Conservation (phyloP, 2,797 vertebrate species). For the Halcyon smyrnensis region DNA sequence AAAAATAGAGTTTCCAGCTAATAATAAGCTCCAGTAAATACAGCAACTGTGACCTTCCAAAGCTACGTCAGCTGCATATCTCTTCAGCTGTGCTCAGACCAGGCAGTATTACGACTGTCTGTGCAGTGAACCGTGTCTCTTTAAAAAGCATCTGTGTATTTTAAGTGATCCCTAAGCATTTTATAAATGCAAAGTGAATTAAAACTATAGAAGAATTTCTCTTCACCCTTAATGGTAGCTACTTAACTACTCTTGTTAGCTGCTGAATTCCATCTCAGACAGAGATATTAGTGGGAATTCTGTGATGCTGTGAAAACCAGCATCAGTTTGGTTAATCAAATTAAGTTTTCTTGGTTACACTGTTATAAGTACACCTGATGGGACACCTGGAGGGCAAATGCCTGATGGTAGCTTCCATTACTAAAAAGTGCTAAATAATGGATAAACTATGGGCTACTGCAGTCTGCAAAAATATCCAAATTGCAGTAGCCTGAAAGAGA, state of each 20-base stretch:
- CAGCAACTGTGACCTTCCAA: constrained; percentile 56
- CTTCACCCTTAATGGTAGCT: constrained; percentile 23
- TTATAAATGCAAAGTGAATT: constrained; percentile 66
- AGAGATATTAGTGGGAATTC: neutral
- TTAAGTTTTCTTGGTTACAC: constrained; percentile 5
- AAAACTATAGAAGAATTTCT: constrained; percentile 48
- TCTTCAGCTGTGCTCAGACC: constrained; percentile 7
- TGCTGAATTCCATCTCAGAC: neutral
- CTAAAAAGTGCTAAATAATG: constrained; percentile 18
- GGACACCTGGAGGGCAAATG: constrained; percentile 29
- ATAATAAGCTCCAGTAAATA: constrained; percentile 67
- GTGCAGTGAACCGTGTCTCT: constrained; percentile 43
- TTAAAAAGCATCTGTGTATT: constrained; percentile 60
- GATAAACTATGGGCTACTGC: neutral
- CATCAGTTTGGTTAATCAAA: constrained; percentile 38
- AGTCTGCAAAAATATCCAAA: constrained; percentile 18
- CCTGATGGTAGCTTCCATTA: neutral
- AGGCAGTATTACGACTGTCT: constrained; percentile 13
- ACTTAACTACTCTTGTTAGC: neutral
- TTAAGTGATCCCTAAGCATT: constrained; percentile 64
- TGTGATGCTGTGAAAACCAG: constrained; percentile 4
- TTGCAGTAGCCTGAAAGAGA: neutral
- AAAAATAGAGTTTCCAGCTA: constrained; percentile 67
- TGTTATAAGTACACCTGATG: neutral
- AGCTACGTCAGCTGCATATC: constrained; percentile 16